Conservation (phyloP, 2,113 vertebrate genomes). For the Ceratotherium simum region DNA sequence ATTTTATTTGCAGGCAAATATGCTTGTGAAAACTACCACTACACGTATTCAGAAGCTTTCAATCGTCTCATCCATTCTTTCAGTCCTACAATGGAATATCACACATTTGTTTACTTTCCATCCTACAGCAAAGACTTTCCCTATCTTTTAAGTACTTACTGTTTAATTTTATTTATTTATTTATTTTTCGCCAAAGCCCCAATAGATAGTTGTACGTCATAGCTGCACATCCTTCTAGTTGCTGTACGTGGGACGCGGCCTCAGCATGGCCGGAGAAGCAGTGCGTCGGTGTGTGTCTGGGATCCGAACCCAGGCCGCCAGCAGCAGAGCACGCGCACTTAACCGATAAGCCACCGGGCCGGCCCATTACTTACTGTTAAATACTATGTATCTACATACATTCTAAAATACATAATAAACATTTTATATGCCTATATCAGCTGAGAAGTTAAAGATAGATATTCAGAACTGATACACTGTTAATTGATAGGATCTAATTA, state of each 20-base stretch:
- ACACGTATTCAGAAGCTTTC: background rate
- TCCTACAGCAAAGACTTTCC: background rate
- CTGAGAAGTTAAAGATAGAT: background rate
- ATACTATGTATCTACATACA: background rate
- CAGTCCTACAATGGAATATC: background rate
- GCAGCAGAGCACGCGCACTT: too few relatives aligned
- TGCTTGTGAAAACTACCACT: background rate
- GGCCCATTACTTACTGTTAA: background rate
- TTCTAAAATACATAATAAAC: background rate
- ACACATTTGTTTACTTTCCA: background rate
- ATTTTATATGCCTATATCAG: background rate
- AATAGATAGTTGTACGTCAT: too few relatives aligned
- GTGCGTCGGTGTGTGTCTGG: too few relatives aligned
- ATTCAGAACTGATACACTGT: background rate
- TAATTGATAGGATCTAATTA: background rate
- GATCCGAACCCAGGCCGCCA: too few relatives aligned
- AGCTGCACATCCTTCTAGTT: too few relatives aligned
- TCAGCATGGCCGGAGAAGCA: too few relatives aligned
- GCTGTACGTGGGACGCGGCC: too few relatives aligned
- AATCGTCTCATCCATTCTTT: background rate
- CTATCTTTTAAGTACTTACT: background rate
- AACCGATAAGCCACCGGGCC: too few relatives aligned
- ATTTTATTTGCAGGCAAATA: background rate
- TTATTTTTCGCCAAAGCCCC: too few relatives aligned
- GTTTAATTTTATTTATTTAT: background rate